Conservation (phyloP, 2,113 vertebrate genomes). For the human region GRCh38 chr1:235208001-235208500, state of each 20-base stretch:
- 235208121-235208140: not conserved
- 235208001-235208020: not conserved
- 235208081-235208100: conserved; percentile 1
- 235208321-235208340: conserved; percentile 13
- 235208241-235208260: not conserved
- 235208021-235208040: not conserved
- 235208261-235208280: conserved; percentile 33
- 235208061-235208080: not conserved
- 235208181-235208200: not conserved
- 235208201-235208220: not conserved
- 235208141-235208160: not conserved
- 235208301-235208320: not conserved
- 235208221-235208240: not conserved
- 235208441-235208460: not conserved
- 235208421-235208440: not conserved
- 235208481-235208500: not conserved
- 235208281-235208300: not conserved
- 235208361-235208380: not conserved
- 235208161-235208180: not conserved
- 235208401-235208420: not conserved
- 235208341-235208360: not conserved
- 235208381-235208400: not conserved
- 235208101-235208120: not conserved
- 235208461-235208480: not conserved
- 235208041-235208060: not conserved